Evolutionary conservation across 2,797 vertebrate species (phyloP).

Genomic region (Okamejei kenojei): DNA sequence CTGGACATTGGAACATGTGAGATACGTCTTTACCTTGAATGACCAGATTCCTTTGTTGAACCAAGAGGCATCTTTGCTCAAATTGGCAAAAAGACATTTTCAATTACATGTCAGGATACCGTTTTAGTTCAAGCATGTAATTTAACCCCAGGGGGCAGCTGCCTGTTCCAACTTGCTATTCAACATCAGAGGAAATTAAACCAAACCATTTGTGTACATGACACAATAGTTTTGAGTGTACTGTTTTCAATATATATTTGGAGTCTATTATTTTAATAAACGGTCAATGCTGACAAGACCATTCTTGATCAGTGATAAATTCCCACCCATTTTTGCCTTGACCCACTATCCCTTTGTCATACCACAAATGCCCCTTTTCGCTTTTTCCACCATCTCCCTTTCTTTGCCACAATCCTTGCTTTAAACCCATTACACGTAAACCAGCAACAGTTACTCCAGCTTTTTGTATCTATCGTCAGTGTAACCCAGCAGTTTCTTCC

Average conservation of each 20-base stretch:
- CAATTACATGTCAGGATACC: not conserved
- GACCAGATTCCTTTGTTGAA: not conserved
- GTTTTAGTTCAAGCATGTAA: not conserved
- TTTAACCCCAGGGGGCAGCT: not conserved
- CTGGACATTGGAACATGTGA: not conserved
- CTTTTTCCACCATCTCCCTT: not conserved
- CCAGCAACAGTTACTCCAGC: too few relatives aligned
- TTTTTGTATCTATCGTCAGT: too few relatives aligned
- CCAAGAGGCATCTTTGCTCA: not conserved
- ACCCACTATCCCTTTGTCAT: not conserved
- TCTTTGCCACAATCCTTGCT: not conserved
- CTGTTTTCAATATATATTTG: not conserved
- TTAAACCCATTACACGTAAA: not conserved
- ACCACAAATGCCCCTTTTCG: not conserved
- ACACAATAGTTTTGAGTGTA: not conserved
- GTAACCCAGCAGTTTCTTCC: too few relatives aligned
- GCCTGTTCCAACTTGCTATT: not conserved
- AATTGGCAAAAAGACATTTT: not conserved
- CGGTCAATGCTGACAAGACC: not conserved
- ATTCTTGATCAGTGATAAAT: not conserved
- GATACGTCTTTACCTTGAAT: not conserved
- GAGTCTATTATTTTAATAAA: not conserved
- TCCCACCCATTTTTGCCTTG: not conserved
- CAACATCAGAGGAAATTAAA: not conserved
- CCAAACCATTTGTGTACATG: not conserved